phyloP scores from a whole-genome alignment of 1,140 invertebrate genomes.

The Bombus pyrosoma region DNA sequence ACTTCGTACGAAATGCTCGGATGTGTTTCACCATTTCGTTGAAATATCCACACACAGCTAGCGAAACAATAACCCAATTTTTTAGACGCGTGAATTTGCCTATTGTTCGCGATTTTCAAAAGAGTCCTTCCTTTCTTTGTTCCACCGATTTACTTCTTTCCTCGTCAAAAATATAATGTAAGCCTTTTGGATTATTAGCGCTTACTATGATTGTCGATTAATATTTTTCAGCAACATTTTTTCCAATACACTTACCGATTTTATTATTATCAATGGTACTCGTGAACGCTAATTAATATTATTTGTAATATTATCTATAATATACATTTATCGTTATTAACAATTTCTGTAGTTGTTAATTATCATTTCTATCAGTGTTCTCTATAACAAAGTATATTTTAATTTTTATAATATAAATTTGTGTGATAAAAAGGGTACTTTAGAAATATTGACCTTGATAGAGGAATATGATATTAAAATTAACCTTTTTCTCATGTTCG shows the following conservation, averaged over 20 bases:
- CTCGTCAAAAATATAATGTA: neutral
- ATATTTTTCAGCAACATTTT: too few relatives aligned
- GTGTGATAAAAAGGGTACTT: too few relatives aligned
- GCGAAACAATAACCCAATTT: neutral
- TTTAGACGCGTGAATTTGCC: neutral
- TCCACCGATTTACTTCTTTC: neutral
- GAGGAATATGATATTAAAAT: too few relatives aligned
- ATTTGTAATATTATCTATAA: neutral
- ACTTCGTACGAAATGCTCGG: slow-evolving; percentile 26
- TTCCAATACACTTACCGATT: too few relatives aligned
- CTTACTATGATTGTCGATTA: neutral
- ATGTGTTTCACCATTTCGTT: slow-evolving; percentile 9
- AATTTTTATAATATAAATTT: too few relatives aligned
- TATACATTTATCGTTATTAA: neutral
- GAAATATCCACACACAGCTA: neutral
- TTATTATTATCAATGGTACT: neutral
- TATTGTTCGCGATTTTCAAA: neutral
- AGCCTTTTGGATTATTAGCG: neutral
- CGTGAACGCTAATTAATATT: neutral
- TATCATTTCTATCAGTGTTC: too few relatives aligned
- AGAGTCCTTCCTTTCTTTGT: neutral
- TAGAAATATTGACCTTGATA: too few relatives aligned
- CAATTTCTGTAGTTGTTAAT: too few relatives aligned
- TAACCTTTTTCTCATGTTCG: too few relatives aligned
- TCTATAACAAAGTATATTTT: too few relatives aligned